Evolutionary conservation across 2,113 vertebrate genomes (phyloP).

Genomic region (Neogale vison): DNA sequence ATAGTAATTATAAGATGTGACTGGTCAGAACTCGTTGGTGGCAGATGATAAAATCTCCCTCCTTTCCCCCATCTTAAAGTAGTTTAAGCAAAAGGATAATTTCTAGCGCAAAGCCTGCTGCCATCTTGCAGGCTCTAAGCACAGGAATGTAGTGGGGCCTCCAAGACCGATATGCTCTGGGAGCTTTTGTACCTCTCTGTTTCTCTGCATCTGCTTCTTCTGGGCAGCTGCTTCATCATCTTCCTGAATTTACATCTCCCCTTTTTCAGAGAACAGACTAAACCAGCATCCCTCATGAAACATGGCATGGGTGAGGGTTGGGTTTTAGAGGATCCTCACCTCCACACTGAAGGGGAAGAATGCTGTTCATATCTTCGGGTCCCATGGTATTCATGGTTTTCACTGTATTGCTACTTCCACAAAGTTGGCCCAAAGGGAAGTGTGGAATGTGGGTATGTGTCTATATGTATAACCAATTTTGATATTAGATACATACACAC

Average conservation of each 20-base stretch:
- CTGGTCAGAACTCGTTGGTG: neutral
- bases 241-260: neutral
- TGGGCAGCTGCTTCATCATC: neutral
- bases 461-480: neutral
- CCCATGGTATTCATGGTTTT: neutral
- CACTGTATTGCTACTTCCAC: neutral
- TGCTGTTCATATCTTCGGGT: neutral
- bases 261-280: neutral
- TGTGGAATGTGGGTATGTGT: neutral
- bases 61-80: neutral
- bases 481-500: neutral
- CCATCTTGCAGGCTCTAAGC: neutral
- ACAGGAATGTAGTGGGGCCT: neutral
- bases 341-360: neutral
- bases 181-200: accelerated
- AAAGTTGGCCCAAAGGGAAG: neutral
- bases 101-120: neutral
- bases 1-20: neutral
- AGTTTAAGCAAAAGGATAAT: neutral
- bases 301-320: neutral
- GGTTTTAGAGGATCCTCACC: neutral
- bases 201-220: neutral
- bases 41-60: neutral
- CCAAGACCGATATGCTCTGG: neutral
- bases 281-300: neutral